A percentile compares a stretch with the other conserved stretches of the same genome.
Evolutionary conservation across 2,113 vertebrate species (phyloP).

Genomic region (Phalacrocorax pelagicus): DNA sequence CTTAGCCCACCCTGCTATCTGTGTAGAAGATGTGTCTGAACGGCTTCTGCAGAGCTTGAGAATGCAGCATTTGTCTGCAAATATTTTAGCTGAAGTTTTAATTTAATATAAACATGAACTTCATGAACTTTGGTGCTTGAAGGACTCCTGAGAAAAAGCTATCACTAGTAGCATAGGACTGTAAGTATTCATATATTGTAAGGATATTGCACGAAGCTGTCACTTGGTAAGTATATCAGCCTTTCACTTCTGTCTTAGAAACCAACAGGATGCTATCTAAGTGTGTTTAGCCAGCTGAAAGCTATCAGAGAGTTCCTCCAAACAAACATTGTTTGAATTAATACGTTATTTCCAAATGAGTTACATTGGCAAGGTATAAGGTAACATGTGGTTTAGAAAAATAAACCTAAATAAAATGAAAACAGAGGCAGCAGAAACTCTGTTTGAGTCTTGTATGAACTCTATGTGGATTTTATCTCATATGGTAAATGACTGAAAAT

Average conservation of each 20-base stretch:
- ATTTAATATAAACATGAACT: conserved; percentile 38
- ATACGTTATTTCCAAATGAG: conserved; percentile 52
- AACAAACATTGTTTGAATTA: conserved; percentile 66
- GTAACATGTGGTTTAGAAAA: conserved; percentile 64
- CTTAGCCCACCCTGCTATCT: not conserved
- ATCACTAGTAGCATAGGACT: not conserved
- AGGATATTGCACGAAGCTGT: conserved; percentile 16
- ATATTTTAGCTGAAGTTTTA: conserved; percentile 27
- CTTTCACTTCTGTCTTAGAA: conserved; percentile 43
- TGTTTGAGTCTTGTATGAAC: conserved; percentile 30
- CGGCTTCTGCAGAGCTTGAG: not conserved
- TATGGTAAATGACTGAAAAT: conserved; percentile 3
- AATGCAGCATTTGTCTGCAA: conserved; percentile 20
- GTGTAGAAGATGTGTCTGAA: conserved; percentile 14
- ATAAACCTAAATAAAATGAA: conserved; percentile 64
- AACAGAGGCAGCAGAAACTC: conserved; percentile 47
- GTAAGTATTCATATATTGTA: not conserved
- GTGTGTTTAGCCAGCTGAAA: conserved; percentile 68
- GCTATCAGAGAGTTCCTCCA: conserved; percentile 52
- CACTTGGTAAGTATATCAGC: not conserved
- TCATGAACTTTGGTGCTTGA: conserved; percentile 31
- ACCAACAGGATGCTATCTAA: conserved; percentile 54
- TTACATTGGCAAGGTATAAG: conserved; percentile 56
- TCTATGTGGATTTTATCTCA: conserved; percentile 13
- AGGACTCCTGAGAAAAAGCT: not conserved